These are phyloP conservation scores for Crossocerus cetratus DNA, from an alignment of 2,888 invertebrate species.

Conservation along the genomic window DNA sequence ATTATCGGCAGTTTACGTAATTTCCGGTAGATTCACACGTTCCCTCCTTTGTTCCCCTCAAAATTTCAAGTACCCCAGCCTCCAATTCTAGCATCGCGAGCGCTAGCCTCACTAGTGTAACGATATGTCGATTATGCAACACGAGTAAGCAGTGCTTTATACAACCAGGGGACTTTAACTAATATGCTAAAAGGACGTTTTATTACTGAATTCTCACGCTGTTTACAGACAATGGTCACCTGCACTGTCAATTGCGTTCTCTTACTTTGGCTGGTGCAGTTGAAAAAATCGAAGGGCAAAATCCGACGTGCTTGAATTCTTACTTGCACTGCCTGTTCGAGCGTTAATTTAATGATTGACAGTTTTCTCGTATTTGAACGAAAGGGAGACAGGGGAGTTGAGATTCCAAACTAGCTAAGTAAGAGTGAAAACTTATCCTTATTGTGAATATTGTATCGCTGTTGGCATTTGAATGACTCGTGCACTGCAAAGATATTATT, in stretches of 20 bases:
- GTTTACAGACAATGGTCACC: constrained; percentile 19
- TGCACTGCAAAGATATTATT: no score
- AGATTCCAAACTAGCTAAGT: no score
- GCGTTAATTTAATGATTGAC: constrained; percentile 44
- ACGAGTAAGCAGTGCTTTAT: not conserved
- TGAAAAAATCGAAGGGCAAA: constrained; percentile 14
- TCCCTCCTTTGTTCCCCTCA: constrained; percentile 19
- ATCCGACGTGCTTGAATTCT: constrained; percentile 28
- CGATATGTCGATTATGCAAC: not conserved
- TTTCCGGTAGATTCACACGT: constrained; percentile 56
- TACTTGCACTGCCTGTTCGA: constrained; percentile 38
- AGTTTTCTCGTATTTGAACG: constrained; percentile 31
- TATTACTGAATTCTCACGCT: not conserved
- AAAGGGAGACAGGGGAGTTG: constrained; percentile 17
- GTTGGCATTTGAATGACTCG: no score
- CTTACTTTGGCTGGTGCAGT: constrained; percentile 31
- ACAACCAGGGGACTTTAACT: not conserved
- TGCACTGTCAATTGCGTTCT: not conserved
- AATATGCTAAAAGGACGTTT: not conserved
- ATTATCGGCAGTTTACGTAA: constrained; percentile 62
- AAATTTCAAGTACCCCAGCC: not conserved
- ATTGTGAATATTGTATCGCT: no score
- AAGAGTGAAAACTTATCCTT: no score
- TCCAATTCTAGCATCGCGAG: no score
- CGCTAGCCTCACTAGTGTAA: not conserved